Conservation (phyloP, 2,113 vertebrate species). For the Mustelus asterias region DNA sequence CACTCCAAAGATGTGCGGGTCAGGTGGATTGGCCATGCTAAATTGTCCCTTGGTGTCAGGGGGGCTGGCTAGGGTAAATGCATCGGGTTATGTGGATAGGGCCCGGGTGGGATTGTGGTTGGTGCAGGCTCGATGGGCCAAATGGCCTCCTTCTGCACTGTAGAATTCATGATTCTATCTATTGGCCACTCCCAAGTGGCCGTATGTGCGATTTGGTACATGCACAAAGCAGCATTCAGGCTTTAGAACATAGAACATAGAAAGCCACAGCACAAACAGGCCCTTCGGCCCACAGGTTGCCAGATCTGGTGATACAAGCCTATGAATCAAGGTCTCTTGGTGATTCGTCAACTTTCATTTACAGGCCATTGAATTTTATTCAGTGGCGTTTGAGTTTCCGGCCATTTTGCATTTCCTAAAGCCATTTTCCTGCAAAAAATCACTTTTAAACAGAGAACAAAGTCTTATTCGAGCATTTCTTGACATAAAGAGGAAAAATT, state of each 20-base stretch:
- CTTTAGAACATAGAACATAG: too few relatives aligned
- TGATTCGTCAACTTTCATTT: neutral
- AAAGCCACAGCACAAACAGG: too few relatives aligned
- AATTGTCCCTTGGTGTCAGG: too few relatives aligned
- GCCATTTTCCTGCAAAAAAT: neutral
- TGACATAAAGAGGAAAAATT: neutral
- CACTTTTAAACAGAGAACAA: neutral
- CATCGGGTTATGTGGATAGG: too few relatives aligned
- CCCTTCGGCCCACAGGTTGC: too few relatives aligned
- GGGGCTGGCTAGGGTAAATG: too few relatives aligned
- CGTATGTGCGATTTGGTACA: neutral
- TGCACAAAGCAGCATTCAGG: neutral
- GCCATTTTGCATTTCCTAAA: neutral
- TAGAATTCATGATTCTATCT: neutral
- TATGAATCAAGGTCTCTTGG: neutral
- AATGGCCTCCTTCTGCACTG: too few relatives aligned
- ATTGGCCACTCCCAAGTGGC: neutral
- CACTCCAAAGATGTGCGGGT: too few relatives aligned
- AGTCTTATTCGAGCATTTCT: neutral
- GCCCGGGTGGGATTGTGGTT: too few relatives aligned
- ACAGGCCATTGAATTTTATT: neutral
- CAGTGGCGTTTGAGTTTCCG: neutral
- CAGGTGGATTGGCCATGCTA: too few relatives aligned
- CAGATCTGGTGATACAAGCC: neutral
- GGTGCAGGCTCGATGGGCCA: too few relatives aligned